These are phyloP conservation scores for Atopsyche davidsoni DNA, from an alignment of 1,140 invertebrate species.

Conservation along the genomic window DNA sequence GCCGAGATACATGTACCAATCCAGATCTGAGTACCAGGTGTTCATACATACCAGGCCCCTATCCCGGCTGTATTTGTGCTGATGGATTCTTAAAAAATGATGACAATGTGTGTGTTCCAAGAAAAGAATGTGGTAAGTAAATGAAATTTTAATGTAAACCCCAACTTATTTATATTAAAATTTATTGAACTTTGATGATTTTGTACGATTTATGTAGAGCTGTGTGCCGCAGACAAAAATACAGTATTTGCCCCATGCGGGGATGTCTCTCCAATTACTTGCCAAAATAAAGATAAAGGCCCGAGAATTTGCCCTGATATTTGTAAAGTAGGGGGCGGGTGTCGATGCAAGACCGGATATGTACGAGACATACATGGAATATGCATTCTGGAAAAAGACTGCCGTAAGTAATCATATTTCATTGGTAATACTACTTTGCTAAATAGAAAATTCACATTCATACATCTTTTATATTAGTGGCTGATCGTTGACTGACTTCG, in stretches of 20 bases:
- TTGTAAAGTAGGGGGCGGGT: slow-evolving; percentile 11
- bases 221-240: slow-evolving; percentile 7
- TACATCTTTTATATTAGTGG: not conserved
- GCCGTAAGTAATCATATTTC: slow-evolving; percentile 8
- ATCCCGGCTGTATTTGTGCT: slow-evolving; percentile 9
- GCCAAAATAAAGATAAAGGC: slow-evolving; percentile 13
- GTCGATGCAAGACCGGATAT: slow-evolving; percentile 22
- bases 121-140: slow-evolving; percentile 1
- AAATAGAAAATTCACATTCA: not conserved
- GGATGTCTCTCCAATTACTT: slow-evolving; percentile 12
- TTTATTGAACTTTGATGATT: not conserved
- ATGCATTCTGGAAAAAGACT: slow-evolving; percentile 14
- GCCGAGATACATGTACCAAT: slow-evolving; percentile 2
- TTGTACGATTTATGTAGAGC: not conserved
- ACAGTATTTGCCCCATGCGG: slow-evolving; percentile 8
- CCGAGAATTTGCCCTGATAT: slow-evolving; percentile 5
- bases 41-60: not conserved
- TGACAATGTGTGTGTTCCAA: not conserved
- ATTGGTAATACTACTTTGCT: not conserved
- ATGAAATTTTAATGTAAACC: not conserved
- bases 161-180: too few species aligned
- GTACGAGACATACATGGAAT: slow-evolving; percentile 10
- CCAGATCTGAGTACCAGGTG: not conserved
- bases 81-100: slow-evolving; percentile 4
- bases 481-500: not conserved